A percentile compares a stretch with the other conserved stretches of the same genome.
Evolutionary conservation across 2,888 invertebrate species (phyloP).

Genomic region (Ormyrus pomaceus): DNA sequence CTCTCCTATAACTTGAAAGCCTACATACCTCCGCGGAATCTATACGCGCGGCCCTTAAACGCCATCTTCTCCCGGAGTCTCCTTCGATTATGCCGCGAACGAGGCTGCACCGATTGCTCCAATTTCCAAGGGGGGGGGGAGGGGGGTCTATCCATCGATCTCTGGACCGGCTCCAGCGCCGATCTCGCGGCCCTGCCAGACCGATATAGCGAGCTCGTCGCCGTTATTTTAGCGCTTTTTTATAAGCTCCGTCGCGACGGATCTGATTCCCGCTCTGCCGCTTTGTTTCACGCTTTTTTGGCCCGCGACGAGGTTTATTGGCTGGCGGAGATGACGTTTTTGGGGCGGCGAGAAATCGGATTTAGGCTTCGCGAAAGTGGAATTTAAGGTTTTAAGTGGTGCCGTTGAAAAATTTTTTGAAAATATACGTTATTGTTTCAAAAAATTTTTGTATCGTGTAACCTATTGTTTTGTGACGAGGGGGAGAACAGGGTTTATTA

Average conservation of each 20-base stretch:
- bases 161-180: conserved; percentile 40
- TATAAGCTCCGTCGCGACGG: neutral
- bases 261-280: too few species aligned
- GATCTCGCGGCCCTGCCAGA: neutral
- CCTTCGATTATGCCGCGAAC: neutral
- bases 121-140: neutral
- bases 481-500: too few species aligned
- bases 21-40: neutral
- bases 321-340: too few species aligned
- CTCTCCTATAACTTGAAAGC: neutral
- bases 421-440: too few species aligned
- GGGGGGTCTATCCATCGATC: conserved; percentile 27
- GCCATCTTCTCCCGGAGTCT: conserved; percentile 16
- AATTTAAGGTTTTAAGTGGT: too few species aligned
- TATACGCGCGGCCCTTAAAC: neutral
- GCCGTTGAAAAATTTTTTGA: too few species aligned
- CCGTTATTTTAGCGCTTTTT: conserved; percentile 29
- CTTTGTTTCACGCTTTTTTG: too few species aligned
- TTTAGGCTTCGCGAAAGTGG: too few species aligned
- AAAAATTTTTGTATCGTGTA: too few species aligned
- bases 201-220: neutral
- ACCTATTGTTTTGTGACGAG: too few species aligned
- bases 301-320: too few species aligned
- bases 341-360: too few species aligned
- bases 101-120: conserved; percentile 2